Base-by-base conservation (phyloP, 2,113 vertebrate genomes). In the Thunnus maccoyii region DNA sequence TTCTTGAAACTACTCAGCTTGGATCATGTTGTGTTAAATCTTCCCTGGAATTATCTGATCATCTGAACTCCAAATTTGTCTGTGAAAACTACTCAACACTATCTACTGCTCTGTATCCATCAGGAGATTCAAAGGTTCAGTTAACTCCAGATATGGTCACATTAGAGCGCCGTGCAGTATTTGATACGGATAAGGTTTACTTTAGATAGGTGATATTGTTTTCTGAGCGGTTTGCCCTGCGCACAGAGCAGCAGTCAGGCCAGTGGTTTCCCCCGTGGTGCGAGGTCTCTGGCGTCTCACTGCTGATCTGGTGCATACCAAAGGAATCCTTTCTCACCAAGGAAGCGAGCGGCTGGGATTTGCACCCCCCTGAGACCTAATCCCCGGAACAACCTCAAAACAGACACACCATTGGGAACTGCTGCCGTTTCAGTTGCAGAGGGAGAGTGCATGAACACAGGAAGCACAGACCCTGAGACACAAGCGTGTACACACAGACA, bases 351-450 rank as follows among this genome's bases (percentile, higher is more conserved):
- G 84, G 86, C 74, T 66, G 67, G 91, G 94, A 93, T 95, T 95
- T 94, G 92, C 92, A 93, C 89, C 89, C 92, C 85, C 79, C 85
- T 63, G 90, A 90, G 89, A 90, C 84, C 83, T 94, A 94, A 94
- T 94, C 94, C 80, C 91, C 89, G 91, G 88, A 94, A 94, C 94
- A 91, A 93, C 93, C 85, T 90, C 77, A 93, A 94, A 95, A 92
- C 94, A 95, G 93, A 94, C 89, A 72, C 85, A 81, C 78, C 83
- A 74, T 72, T 25, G 30, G 83, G 83, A 89, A 82, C 83, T 84
- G 89, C 90, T 88, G 92, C 88, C 20, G 91, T 89, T 92, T 88
- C 69, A 72, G 60, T 82, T 61, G 75, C 61, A 82, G 67, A 83
- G 67, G 8, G 54, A 74, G 65, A 67, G 69, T 7, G 55, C 55